These are phyloP conservation scores for Tragelaphus imberbis DNA, from an alignment of 2,113 vertebrate genomes.

Conservation along the genomic window DNA sequence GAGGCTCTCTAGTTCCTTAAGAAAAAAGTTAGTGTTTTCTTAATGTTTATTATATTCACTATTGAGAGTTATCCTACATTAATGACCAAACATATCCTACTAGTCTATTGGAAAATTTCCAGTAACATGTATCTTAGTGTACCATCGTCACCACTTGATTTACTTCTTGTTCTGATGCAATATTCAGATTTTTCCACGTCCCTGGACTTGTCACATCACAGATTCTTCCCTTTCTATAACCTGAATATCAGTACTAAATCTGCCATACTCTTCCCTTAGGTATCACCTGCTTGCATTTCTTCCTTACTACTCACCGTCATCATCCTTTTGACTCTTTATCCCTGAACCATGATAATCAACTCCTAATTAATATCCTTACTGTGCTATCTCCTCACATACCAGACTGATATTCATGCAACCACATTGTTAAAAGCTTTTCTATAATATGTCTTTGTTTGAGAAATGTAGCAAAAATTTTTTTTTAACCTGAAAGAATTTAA, in stretches of 20 bases:
- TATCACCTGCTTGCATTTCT: neutral
- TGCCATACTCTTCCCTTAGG: rapidly evolving
- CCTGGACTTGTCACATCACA: neutral
- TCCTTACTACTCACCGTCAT: neutral
- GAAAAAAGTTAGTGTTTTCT: neutral
- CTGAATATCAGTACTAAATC: neutral
- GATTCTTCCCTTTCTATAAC: neutral
- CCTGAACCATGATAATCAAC: neutral
- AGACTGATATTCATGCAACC: neutral
- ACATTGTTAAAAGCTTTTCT: neutral
- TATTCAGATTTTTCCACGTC: neutral
- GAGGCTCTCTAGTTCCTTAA: too few relatives aligned
- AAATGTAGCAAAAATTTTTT: neutral
- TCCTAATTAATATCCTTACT: neutral
- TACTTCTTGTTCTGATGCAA: neutral
- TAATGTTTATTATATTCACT: neutral
- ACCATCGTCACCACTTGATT: neutral
- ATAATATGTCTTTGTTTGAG: neutral
- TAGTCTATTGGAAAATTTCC: neutral
- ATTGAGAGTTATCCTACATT: neutral
- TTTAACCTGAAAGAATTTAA: neutral
- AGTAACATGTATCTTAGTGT: neutral
- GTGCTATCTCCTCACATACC: neutral
- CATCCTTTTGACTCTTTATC: neutral
- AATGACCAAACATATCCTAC: neutral